Evolutionary conservation across 2,797 vertebrate genomes (phyloP).

Genomic region (Ptychobarbus kaznakovi): DNA sequence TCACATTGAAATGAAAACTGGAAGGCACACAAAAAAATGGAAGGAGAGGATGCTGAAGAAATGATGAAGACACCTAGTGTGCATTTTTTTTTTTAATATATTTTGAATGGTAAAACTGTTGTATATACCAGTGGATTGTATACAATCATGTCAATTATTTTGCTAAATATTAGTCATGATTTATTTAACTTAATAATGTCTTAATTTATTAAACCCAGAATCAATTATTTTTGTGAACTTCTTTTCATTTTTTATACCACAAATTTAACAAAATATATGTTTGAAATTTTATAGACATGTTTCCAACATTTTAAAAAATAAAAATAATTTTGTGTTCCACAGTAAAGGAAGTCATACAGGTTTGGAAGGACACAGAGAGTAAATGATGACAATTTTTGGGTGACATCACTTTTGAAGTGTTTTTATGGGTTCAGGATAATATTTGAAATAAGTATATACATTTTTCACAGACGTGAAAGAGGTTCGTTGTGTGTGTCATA

Average conservation of each 20-base stretch:
- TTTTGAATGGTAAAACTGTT: not conserved
- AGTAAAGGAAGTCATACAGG: too few relatives aligned
- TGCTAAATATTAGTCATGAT: not conserved
- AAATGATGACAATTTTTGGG: not conserved
- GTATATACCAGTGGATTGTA: not conserved
- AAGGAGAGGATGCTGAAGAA: not conserved
- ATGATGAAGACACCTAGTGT: not conserved
- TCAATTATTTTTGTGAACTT: not conserved
- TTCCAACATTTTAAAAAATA: too few relatives aligned
- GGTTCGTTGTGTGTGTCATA: not conserved
- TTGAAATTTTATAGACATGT: not conserved
- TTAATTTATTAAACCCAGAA: not conserved
- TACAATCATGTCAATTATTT: not conserved
- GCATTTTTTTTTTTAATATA: too few relatives aligned
- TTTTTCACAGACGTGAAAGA: not conserved
- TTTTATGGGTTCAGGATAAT: not conserved
- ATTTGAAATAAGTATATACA: not conserved
- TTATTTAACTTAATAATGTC: not conserved
- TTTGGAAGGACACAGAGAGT: not conserved
- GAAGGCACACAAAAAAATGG: not conserved
- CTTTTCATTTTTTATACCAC: too few relatives aligned
- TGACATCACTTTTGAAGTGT: not conserved
- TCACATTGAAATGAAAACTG: too few relatives aligned
- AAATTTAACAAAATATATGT: not conserved
- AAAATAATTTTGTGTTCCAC: not conserved